Evolutionary conservation across 2,888 invertebrate genomes (phyloP), one percentile per base, ranked within the genome.

Genomic region (Tyria jacobaeae): DNA sequence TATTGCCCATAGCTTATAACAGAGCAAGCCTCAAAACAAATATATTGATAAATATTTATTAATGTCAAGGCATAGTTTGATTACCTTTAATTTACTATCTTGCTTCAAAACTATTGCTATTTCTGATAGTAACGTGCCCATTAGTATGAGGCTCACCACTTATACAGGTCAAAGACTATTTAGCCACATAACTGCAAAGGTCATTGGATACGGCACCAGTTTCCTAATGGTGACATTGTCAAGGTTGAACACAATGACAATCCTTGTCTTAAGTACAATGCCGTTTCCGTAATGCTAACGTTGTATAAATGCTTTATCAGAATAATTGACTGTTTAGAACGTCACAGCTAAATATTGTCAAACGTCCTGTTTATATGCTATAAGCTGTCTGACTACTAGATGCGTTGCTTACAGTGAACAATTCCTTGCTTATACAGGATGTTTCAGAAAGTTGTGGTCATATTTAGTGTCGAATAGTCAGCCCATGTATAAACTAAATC

Each of bases 221-320:
- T 73, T 72, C 70, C 73, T 64, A 47, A 44, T 60, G 60, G 64
- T 51, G 63, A 75, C 70, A 52, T 34, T 7, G 50, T 41, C 75
- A 68, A 75, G 75, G 75, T 62, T 62, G 60, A 1, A 41, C 24
- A 34, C 75, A 75, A 75, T 75, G 75, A 48, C 73, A 57, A 47
- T 56, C 56, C 64, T 68, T 57, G 60, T 66, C 25, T 55, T 21
- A 10, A 27, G 10, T 52, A 39, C 64, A 72, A 62, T 65, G 75
- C 55, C 64, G 59, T 70, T 75, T 75, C 75, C 75, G 70, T 60
- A 67, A 67, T 44, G 55, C 17, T 35, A 62, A 54, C 47, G 49
- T 60, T 62, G 62, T 55, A 56, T 60, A 60, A 48, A 9, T 17
- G 41, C 10, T 10, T 10, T 21, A 3, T 17, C 21, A 44, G 44